phyloP scores from a whole-genome alignment of 2,797 vertebrate genomes.

The Poecilia wingei region DNA sequence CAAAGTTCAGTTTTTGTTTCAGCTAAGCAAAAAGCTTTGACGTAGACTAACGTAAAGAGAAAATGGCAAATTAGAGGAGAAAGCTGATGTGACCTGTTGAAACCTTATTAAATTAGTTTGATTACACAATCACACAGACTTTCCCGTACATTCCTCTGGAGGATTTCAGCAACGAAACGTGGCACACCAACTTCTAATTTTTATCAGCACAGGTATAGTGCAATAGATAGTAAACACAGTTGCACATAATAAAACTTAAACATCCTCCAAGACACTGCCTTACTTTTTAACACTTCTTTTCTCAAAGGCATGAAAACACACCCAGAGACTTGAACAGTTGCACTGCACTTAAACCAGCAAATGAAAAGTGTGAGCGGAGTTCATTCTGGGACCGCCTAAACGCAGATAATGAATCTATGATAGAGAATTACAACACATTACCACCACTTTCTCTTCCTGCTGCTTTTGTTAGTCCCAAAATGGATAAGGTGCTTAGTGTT shows the following conservation, averaged over 20 bases:
- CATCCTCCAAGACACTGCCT: not conserved
- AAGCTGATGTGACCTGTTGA: not conserved
- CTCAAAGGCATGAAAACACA: slow-evolving; percentile 2
- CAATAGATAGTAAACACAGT: too few relatives aligned
- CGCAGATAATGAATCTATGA: slow-evolving; percentile 79
- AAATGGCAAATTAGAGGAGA: not conserved
- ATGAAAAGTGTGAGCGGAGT: slow-evolving; percentile 33
- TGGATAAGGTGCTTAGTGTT: slow-evolving; percentile 81
- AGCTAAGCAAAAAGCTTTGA: not conserved
- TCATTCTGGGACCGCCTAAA: slow-evolving; percentile 60
- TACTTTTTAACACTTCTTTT: not conserved
- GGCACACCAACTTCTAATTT: not conserved
- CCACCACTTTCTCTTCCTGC: slow-evolving; percentile 69
- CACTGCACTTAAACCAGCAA: slow-evolving; percentile 14
- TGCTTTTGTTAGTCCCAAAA: slow-evolving; percentile 76
- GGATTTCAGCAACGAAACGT: slow-evolving; percentile 41
- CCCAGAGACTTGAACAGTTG: not conserved
- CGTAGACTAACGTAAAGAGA: not conserved
- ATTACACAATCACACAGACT: slow-evolving; percentile 21
- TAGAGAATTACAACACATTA: slow-evolving; percentile 81
- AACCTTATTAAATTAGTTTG: not conserved
- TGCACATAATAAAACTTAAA: not conserved
- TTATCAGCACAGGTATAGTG: not conserved
- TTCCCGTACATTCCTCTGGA: slow-evolving; percentile 60
- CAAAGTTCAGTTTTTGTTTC: not conserved